phyloP scores from a whole-genome alignment of 1,140 invertebrate genomes.

The Drosophila gunungcola region DNA sequence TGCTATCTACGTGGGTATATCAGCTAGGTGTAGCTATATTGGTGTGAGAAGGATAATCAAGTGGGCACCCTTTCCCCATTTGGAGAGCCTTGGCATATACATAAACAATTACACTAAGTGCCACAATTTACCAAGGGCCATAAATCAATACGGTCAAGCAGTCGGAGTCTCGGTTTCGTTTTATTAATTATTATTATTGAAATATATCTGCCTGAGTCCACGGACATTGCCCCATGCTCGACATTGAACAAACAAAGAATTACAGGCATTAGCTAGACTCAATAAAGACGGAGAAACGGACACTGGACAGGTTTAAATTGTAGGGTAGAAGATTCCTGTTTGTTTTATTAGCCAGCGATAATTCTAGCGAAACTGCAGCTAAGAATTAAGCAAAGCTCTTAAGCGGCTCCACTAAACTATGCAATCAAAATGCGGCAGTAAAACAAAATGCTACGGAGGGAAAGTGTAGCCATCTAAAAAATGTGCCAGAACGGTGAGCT shows the following conservation, averaged over 20 bases:
- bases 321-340: conserved; percentile 12
- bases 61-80: conserved; percentile 15
- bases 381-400: conserved; percentile 50
- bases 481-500: conserved; percentile 27
- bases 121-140: conserved; percentile 53
- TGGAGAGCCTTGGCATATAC: conserved; percentile 23
- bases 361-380: conserved; percentile 25
- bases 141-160: conserved; percentile 45
- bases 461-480: conserved; percentile 28
- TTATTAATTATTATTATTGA: conserved; percentile 76
- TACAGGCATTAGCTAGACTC: conserved; percentile 34
- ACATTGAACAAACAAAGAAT: conserved; percentile 42
- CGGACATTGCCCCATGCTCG: conserved; percentile 17
- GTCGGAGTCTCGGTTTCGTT: conserved; percentile 41
- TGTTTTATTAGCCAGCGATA: conserved; percentile 17
- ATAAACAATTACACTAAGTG: conserved; percentile 79
- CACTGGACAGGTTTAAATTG: conserved; percentile 40
- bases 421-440: conserved; percentile 31
- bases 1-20: background rate
- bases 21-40: conserved; percentile 7
- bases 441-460: background rate
- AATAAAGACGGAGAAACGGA: conserved; percentile 25
- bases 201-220: conserved; percentile 32
- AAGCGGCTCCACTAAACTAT: conserved; percentile 23
- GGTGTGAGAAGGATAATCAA: conserved; percentile 39